Evolutionary conservation across 2,113 vertebrate species (phyloP).

Genomic region (Canis aureus): DNA sequence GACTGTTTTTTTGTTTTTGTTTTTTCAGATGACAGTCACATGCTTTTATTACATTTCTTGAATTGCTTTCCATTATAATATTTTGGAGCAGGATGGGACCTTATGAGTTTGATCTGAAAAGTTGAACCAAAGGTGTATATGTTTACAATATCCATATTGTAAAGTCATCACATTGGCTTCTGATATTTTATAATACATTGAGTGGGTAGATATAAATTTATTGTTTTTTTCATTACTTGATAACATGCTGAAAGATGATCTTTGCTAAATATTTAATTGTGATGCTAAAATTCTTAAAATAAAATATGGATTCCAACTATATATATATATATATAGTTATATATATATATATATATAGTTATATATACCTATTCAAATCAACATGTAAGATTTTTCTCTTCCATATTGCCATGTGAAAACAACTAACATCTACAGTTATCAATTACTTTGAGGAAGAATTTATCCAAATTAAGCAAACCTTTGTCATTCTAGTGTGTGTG

Average conservation of each 20-base stretch:
- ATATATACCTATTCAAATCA: background rate
- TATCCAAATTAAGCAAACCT: conserved; percentile 17
- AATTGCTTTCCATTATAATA: conserved; percentile 93
- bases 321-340: background rate
- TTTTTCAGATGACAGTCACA: conserved; percentile 92
- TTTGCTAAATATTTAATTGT: background rate
- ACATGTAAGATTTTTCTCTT: background rate
- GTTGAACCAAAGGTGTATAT: background rate
- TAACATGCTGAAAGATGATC: conserved; percentile 5
- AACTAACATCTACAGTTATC: background rate
- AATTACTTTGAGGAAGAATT: background rate
- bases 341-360: background rate
- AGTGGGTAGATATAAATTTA: background rate
- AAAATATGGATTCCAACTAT: background rate
- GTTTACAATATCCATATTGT: background rate
- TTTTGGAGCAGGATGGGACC: conserved; percentile 86
- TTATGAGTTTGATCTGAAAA: conserved; percentile 69
- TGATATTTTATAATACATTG: conserved; percentile 37
- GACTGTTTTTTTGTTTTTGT: conserved; percentile 86
- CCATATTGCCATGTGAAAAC: background rate
- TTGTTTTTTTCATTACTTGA: conserved; percentile 45
- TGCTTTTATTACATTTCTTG: conserved; percentile 92
- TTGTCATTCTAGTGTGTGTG: background rate
- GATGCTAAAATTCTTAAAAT: background rate
- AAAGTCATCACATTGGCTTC: conserved; percentile 20